phyloP scores from a whole-genome alignment of 2,113 vertebrate species.

The Seriola quinqueradiata region DNA sequence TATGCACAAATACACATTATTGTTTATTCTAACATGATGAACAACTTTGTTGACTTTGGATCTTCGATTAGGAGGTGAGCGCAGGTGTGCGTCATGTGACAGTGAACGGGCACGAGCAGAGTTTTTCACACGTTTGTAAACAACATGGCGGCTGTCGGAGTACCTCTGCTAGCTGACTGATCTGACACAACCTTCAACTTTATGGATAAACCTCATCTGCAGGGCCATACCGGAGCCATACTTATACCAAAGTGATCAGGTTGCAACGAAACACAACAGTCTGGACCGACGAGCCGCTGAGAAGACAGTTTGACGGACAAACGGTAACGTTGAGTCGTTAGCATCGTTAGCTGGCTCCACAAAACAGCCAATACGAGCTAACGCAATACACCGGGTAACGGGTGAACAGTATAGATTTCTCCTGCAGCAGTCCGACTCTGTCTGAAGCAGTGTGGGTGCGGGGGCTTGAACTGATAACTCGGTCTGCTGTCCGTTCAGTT shows the following conservation, averaged over 20 bases:
- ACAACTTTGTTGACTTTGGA: too few species aligned
- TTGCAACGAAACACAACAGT: neutral
- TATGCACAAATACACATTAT: too few species aligned
- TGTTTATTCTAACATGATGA: too few species aligned
- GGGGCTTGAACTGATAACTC: neutral
- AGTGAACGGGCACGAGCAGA: conserved; percentile 55
- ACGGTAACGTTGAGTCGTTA: conserved; percentile 69
- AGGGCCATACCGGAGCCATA: neutral
- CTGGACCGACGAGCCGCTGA: conserved; percentile 59
- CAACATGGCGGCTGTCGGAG: conserved; percentile 83
- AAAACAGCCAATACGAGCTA: neutral
- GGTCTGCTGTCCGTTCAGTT: neutral
- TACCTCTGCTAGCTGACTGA: conserved; percentile 43
- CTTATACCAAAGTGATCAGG: neutral
- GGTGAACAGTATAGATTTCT: neutral
- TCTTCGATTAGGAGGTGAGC: neutral
- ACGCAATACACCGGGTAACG: neutral
- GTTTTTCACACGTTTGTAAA: conserved; percentile 80
- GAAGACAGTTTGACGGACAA: conserved; percentile 53
- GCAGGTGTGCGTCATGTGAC: conserved; percentile 72
- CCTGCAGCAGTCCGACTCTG: neutral
- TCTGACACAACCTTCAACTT: neutral
- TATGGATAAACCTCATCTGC: neutral
- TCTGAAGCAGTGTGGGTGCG: neutral
- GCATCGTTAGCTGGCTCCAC: conserved; percentile 59